Conservation (phyloP, 1,140 invertebrate species). For the Aphidius ervi region DNA sequence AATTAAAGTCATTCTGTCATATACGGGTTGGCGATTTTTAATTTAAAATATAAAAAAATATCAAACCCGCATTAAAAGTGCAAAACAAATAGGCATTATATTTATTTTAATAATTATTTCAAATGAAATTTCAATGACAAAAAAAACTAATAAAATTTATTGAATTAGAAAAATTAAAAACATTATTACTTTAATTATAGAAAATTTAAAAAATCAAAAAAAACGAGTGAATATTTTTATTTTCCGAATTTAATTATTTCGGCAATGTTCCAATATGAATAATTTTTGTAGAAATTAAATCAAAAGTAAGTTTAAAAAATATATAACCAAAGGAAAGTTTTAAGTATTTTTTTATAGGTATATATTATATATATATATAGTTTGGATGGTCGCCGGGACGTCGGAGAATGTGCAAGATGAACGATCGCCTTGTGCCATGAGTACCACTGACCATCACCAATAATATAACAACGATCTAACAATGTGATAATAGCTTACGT, state of each 20-base stretch:
- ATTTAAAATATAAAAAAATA: slow-evolving; percentile 10
- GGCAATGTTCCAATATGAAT: too few relatives aligned
- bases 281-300: background rate
- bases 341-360: too few relatives aligned
- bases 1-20: background rate
- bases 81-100: too few relatives aligned
- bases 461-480: slow-evolving; percentile 8
- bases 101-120: too few relatives aligned
- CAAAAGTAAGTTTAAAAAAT: background rate
- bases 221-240: too few relatives aligned
- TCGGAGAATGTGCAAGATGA: slow-evolving; percentile 21
- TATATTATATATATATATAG: too few relatives aligned
- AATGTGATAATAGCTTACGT: slow-evolving; percentile 23
- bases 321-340: too few relatives aligned
- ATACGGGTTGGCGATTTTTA: slow-evolving; percentile 13
- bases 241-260: too few relatives aligned
- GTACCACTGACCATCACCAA: slow-evolving; percentile 11
- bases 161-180: too few relatives aligned
- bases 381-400: background rate
- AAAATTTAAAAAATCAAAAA: too few relatives aligned
- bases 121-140: background rate
- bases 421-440: slow-evolving; percentile 23
- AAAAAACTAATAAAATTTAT: background rate
- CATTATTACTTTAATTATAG: too few relatives aligned
- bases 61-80: slow-evolving; percentile 3